A percentile compares a stretch with the other conserved stretches of the same genome.
These are phyloP conservation scores for Gryllus longicercus DNA, from an alignment of 2,888 invertebrate species.

Conservation along the genomic window DNA sequence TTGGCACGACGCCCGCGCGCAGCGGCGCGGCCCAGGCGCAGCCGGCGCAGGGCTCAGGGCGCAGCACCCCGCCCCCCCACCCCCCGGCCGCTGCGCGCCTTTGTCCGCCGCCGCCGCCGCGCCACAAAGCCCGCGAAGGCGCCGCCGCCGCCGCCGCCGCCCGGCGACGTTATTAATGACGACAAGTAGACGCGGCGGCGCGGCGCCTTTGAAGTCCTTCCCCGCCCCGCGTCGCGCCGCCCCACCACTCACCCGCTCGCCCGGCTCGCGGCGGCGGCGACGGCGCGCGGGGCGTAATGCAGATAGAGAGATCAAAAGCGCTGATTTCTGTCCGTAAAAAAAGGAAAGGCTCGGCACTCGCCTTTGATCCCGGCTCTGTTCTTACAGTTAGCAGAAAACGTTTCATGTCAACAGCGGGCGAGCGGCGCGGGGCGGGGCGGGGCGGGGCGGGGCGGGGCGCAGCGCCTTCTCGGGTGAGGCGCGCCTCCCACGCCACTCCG, in stretches of 20 bases:
- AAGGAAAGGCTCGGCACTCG: constrained; percentile 29
- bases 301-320: constrained; percentile 38
- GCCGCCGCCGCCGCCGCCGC: neutral
- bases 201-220: no score
- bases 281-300: constrained; percentile 17
- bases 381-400: constrained; percentile 30
- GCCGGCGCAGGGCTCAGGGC: neutral
- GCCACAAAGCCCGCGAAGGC: neutral
- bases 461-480: no score
- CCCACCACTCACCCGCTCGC: neutral
- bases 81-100: no score
- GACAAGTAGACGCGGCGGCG: no score
- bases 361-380: constrained; percentile 34
- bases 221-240: no score
- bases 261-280: no score
- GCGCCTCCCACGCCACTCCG: neutral
- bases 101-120: neutral
- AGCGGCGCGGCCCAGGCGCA: neutral
- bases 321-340: constrained; percentile 37
- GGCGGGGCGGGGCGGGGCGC: no score
- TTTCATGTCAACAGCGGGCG: neutral
- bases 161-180: neutral
- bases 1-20: neutral
- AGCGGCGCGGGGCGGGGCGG: no score
- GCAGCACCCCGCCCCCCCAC: neutral